Evolutionary conservation across 2,888 invertebrate species (phyloP).

Genomic region (Platycheirus albimanus): DNA sequence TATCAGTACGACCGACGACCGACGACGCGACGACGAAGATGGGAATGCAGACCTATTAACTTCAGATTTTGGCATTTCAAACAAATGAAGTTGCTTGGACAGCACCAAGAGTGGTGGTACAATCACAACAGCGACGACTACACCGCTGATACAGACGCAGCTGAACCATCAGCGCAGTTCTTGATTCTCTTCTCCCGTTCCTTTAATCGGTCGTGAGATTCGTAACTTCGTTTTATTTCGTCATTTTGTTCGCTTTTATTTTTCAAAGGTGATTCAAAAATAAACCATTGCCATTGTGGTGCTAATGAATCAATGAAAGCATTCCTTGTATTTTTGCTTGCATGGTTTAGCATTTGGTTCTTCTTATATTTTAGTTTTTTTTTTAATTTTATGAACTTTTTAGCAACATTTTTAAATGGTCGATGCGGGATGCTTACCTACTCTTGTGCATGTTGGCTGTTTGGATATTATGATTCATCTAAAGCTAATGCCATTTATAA

Average conservation of each 20-base stretch:
- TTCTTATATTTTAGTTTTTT: slow-evolving; percentile 4
- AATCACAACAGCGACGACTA: neutral
- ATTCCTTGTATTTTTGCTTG: slow-evolving; percentile 48
- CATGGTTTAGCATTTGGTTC: slow-evolving; percentile 23
- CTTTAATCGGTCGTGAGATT: slow-evolving; percentile 30
- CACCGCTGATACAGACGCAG: slow-evolving; percentile 10
- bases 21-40: slow-evolving; percentile 31
- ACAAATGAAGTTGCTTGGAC: slow-evolving; percentile 62
- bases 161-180: slow-evolving; percentile 32
- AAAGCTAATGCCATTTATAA: neutral
- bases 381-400: slow-evolving; percentile 15
- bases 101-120: slow-evolving; percentile 4
- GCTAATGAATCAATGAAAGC: slow-evolving; percentile 72
- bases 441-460: neutral
- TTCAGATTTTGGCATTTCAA: slow-evolving; percentile 60
- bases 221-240: slow-evolving; percentile 46
- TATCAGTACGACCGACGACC: slow-evolving; percentile 17
- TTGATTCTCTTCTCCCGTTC: slow-evolving; percentile 40
- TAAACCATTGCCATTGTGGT: slow-evolving; percentile 65
- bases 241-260: slow-evolving; percentile 34
- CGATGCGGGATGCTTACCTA: slow-evolving; percentile 4
- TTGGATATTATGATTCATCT: slow-evolving; percentile 14
- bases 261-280: slow-evolving; percentile 70
- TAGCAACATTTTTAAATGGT: slow-evolving; percentile 11
- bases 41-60: slow-evolving; percentile 63